These are phyloP conservation scores for Talpa occidentalis DNA, from an alignment of 2,113 vertebrate genomes.

Conservation along the genomic window DNA sequence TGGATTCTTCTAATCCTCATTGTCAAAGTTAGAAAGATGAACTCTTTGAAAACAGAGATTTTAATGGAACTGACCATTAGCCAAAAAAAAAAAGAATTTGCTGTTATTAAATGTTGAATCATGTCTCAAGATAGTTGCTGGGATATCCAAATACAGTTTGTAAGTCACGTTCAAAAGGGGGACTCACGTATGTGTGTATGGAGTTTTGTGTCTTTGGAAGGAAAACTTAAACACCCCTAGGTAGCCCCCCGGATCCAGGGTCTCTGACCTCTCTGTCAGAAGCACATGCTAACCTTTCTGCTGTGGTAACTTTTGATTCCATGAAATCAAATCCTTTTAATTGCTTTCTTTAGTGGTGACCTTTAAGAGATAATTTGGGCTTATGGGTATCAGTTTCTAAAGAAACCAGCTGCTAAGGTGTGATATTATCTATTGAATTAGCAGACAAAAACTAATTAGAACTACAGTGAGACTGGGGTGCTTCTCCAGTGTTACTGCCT, in stretches of 20 bases:
- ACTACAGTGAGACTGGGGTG: neutral
- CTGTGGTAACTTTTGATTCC: slow-evolving; percentile 1
- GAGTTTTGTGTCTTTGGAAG: neutral
- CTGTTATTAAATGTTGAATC: neutral
- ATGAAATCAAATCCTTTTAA: slow-evolving; percentile 17
- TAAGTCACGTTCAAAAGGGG: neutral
- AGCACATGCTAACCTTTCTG: neutral
- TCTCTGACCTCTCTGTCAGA: neutral
- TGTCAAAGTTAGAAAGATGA: neutral
- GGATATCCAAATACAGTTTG: neutral
- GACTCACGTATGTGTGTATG: neutral
- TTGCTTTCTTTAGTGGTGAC: slow-evolving; percentile 22
- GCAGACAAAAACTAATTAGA: slow-evolving; percentile 32
- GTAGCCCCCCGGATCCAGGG: neutral
- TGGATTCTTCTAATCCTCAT: neutral
- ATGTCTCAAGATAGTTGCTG: neutral
- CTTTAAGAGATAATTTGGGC: slow-evolving; percentile 24
- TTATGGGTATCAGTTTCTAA: slow-evolving; percentile 7
- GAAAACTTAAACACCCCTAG: neutral
- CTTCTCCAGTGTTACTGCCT: neutral
- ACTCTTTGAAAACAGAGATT: slow-evolving; percentile 1
- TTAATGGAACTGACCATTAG: neutral
- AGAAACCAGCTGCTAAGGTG: slow-evolving; percentile 12
- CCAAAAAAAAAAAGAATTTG: neutral
- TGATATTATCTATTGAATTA: slow-evolving; percentile 45